Base-by-base conservation (phyloP, 1,140 invertebrate species). In the Drosophila ogumai region DNA sequence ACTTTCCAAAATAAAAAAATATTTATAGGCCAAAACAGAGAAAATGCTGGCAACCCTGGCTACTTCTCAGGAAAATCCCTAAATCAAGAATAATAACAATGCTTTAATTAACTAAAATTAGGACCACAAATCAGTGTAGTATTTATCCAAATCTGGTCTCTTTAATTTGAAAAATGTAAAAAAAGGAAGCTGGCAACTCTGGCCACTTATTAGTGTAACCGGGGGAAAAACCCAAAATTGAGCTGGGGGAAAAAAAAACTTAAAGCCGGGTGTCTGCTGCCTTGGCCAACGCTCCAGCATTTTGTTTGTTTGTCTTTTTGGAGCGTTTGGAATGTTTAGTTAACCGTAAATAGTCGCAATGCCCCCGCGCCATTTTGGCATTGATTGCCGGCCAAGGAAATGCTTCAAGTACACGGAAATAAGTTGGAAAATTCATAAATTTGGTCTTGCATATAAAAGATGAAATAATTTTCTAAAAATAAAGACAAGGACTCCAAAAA, bases 291-390 rank as follows among this genome's bases (percentile, higher is more conserved):
- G 28, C 0, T 22, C 17, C 32, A 15, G 13, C 17, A 6, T 54
- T 54, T 54, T 52, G 32, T 54, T 54, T 54, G 52, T 72, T 60
- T 47, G 47, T 67, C 67, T 46, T 82, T 65, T 84, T 85, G 73
- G 81, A 84, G 67, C 64, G 66, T 82, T 87, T 90, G 84, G 84
- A 88, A 88, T 88, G 84, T 74, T 84, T 90, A 84, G 84, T 84
- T 88, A 87, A 88, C 82, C 84, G 84, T 82, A 87, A 87, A 82
- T 67, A 80, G 80, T 80, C 59, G 72, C 72, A 64, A 65, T 80
- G 82, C 80, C 61, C 76, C 76, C 84, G 80, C 80, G 64, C 82
- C 79, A 86, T 86, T 86, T 82, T 87, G 82, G 82, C 82, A 86
- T 86, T 86, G 82, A 86, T 86, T 86, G 82, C 82, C 71, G 67